A percentile compares a stretch with the other conserved stretches of the same genome.
phyloP scores from a whole-genome alignment of 2,797 vertebrate species.

The Clarias fuscus region DNA sequence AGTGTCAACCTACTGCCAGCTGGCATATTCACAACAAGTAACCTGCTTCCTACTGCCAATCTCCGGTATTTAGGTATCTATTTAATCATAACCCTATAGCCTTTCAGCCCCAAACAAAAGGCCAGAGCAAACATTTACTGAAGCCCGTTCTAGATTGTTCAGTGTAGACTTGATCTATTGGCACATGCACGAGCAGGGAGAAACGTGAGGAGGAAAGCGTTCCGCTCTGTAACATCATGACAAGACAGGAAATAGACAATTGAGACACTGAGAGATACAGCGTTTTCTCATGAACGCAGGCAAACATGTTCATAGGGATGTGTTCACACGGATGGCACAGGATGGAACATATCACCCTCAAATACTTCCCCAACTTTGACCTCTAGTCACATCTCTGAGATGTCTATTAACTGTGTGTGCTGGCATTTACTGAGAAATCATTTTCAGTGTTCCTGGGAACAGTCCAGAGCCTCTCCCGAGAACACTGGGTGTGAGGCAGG shows the following conservation, averaged over 20 bases:
- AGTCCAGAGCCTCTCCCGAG: neutral
- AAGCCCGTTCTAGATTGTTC: neutral
- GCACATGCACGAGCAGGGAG: neutral
- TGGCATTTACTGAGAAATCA: neutral
- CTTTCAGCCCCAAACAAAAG: slow-evolving; percentile 17
- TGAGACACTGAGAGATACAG: neutral
- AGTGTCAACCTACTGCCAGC: slow-evolving; percentile 25
- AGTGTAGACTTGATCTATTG: slow-evolving; percentile 22
- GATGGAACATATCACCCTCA: neutral
- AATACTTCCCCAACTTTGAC: neutral
- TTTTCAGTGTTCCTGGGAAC: slow-evolving; percentile 5
- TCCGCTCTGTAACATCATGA: slow-evolving; percentile 17
- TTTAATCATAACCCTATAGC: slow-evolving; percentile 37
- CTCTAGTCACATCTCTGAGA: neutral
- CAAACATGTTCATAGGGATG: neutral
- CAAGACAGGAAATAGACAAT: slow-evolving; percentile 13
- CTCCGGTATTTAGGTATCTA: slow-evolving; percentile 20
- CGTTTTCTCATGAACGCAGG: neutral
- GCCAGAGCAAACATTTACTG: slow-evolving; percentile 15
- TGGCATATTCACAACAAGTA: slow-evolving; percentile 30
- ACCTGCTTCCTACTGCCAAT: slow-evolving; percentile 24
- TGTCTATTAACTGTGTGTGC: neutral
- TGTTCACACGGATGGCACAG: neutral
- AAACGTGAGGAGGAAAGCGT: slow-evolving; percentile 11
- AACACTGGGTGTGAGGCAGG: neutral